Evolutionary conservation across 2,797 vertebrate genomes (phyloP), one percentile per base, ranked within the genome.

Genomic region (Labeo calbasu): DNA sequence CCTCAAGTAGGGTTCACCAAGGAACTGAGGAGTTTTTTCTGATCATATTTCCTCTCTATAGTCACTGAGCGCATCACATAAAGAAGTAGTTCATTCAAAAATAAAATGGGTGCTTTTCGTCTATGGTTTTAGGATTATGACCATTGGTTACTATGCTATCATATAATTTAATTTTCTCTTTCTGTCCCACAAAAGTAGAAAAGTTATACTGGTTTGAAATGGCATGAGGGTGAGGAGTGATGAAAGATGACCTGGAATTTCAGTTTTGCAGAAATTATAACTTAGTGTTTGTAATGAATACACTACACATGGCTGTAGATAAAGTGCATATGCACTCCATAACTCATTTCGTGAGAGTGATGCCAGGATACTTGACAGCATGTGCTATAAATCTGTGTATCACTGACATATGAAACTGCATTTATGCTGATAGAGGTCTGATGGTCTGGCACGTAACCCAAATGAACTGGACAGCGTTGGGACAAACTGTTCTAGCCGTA

Each of bases 401-500:
- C 32, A 8, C 61, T 77, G 50, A 77, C 68, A 83, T 21, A 6
- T 32, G 71, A 83, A 83, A 68, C 72, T 68, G 15, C 66, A 40
- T 46, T 73, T 73, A 48, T 66, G 48, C 81, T 66, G 48, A 53
- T 25, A 65, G 46, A 17, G 48, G 32, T 28, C 61, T 63, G 73
- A 83, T 66, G 48, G 21, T n/a, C n/a, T 76, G 72, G 36, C 72
- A 77, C 5, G 51, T 10, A 55, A 25, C 25, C 43, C 12, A 15
- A 65, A 46, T 82, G 43, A 65, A 65, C 70, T 36, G 55, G 43
- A 21, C 65, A 78, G 75, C 51, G 15, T 76, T 75, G 15, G 75
- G 23, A 84, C 82, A 84, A 69, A 50, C 63, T 84, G 82, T 84
- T 84, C 75, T 25, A 50, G 69, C 12, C 9, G 23, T 46, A 48